Percentiles rank a stretch among this genome's conserved stretches.
Evolutionary conservation across 2,797 vertebrate species (phyloP).

Genomic region (Astyanax mexicanus): DNA sequence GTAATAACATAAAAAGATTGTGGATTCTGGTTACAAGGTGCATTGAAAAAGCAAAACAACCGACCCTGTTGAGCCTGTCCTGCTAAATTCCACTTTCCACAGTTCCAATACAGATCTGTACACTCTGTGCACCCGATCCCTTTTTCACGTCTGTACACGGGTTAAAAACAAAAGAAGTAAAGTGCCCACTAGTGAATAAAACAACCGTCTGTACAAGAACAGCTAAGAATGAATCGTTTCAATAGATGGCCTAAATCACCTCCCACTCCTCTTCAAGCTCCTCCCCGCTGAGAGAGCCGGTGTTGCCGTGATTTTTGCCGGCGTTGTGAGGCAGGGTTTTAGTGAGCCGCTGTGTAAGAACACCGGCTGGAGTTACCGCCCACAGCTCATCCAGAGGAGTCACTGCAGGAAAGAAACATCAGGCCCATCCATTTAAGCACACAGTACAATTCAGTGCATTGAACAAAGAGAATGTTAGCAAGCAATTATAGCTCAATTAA

Average conservation of each 20-base stretch:
- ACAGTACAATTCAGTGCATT: background rate
- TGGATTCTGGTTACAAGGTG: constrained; percentile 25
- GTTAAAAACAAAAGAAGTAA: constrained; percentile 58
- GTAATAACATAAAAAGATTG: constrained; percentile 40
- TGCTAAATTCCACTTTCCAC: constrained; percentile 18
- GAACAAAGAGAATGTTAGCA: background rate
- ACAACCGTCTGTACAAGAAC: constrained; percentile 32
- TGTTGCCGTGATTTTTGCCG: constrained; percentile 66
- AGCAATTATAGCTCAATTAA: background rate
- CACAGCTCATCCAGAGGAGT: constrained; percentile 91
- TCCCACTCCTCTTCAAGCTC: constrained; percentile 97
- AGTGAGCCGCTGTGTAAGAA: constrained; percentile 89
- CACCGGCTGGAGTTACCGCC: constrained; percentile 85
- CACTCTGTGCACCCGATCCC: constrained; percentile 14
- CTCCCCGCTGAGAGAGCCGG: constrained; percentile 74
- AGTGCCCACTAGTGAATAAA: constrained; percentile 65
- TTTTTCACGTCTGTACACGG: constrained; percentile 46
- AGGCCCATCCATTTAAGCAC: background rate
- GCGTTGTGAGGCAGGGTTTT: constrained; percentile 86
- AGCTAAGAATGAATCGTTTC: background rate
- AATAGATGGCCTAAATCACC: constrained; percentile 83
- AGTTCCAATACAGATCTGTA: constrained; percentile 9
- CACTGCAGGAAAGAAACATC: constrained; percentile 74
- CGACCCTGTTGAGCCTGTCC: constrained; percentile 11
- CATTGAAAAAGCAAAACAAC: constrained; percentile 8